Evolutionary conservation across 2,113 vertebrate species (phyloP), one percentile per base, ranked within the genome.

Genomic region (Crotalus horridus): DNA sequence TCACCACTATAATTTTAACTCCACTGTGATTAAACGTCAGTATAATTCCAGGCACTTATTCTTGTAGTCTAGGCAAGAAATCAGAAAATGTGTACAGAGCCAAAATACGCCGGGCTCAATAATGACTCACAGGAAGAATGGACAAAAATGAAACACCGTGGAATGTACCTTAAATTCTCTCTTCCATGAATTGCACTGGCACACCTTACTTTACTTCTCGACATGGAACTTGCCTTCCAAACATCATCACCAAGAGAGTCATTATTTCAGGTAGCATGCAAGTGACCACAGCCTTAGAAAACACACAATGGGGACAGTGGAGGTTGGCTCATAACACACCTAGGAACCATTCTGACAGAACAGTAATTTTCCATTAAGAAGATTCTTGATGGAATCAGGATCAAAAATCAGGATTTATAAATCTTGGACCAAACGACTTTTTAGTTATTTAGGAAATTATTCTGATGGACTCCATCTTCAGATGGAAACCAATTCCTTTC

Each of bases 161-260:
- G 54, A 96, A 94, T 97, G 95, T 87, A 94, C 96, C 94, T 95
- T 89, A 92, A 95, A 91, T 89, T 94, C 96, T 94, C 96, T 95
- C 95, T 94, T 96, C 90, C 6, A 6, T 91, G 89, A 90, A 89
- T 33, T 13, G 0, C 26, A 88, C 93, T n/a, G 48, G 51, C 58
- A 86, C 91, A 85, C 69, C 87, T 91, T 93, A 64, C 29, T 24
- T 89, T 69, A 74, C 24, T 24, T n/a, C 29, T 23, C 89, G 92
- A 51, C 85, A 23, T 0, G 29, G 93, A 48, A 81, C 69, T 90
- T 0, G 29, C 93, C 54, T 92, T n/a, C 61, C 86, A 0, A 1
- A 61, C 21, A 17, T 29, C 21, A 11, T 87, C 6, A 59, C 95
- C 95, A 95, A 53, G 26, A 1, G 33, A 96, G 92, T 90, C 46